These are phyloP conservation scores for Diogma glabrata DNA, from an alignment of 2,888 invertebrate species.

Conservation along the genomic window DNA sequence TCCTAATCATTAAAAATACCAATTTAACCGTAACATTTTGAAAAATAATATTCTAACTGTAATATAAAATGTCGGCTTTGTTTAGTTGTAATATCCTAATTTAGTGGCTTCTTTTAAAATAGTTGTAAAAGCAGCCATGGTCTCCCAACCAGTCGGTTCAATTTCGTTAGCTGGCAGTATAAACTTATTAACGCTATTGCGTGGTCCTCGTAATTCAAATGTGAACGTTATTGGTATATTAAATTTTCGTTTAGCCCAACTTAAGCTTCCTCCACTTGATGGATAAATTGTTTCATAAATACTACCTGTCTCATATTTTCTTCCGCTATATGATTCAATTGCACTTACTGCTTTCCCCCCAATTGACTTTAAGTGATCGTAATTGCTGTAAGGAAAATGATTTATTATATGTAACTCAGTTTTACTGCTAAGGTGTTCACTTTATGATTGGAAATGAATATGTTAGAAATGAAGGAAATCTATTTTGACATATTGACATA, in stretches of 20 bases:
- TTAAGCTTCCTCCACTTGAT: slow-evolving; percentile 28
- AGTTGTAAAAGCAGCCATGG: slow-evolving; percentile 30
- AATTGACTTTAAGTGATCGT: slow-evolving; percentile 31
- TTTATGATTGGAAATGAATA: too few species aligned
- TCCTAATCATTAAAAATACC: too few species aligned
- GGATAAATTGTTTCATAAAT: slow-evolving; percentile 37
- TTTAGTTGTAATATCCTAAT: slow-evolving; percentile 29
- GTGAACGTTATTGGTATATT: slow-evolving; percentile 34
- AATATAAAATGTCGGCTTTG: too few species aligned
- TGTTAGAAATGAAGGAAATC: too few species aligned
- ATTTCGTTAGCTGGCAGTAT: slow-evolving; percentile 34
- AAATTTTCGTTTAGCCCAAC: slow-evolving; percentile 16
- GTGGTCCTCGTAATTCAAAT: slow-evolving; percentile 34
- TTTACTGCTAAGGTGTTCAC: too few species aligned
- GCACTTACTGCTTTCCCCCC: slow-evolving; percentile 31
- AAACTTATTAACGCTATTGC: slow-evolving; percentile 32
- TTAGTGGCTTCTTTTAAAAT: slow-evolving; percentile 30
- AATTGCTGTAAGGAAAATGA: too few species aligned
- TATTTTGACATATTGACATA: too few species aligned
- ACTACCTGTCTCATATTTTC: too few species aligned
- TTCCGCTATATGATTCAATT: too few species aligned
- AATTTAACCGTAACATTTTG: too few species aligned
- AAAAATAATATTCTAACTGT: too few species aligned
- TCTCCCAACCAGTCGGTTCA: slow-evolving; percentile 31
- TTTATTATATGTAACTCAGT: too few species aligned